Evolutionary conservation across 2,113 vertebrate genomes (phyloP), one percentile per base, ranked within the genome.

Genomic region (Hydropotes inermis): DNA sequence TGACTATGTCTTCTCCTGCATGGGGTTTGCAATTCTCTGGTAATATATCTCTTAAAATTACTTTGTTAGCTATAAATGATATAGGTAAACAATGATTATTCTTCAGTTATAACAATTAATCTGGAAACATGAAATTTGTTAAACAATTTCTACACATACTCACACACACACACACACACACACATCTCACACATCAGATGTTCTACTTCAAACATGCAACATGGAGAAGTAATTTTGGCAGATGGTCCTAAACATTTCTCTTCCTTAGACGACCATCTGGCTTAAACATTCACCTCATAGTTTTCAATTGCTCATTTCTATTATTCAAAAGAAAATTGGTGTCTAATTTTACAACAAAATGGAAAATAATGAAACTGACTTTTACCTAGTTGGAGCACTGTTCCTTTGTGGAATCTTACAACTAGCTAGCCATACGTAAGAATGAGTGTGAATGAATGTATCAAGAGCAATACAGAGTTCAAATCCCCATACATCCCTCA

Each of bases 191-290:
- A 86, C 16, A 33, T 87, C 78, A 89, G 83, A 82, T 95, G 54
- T 89, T 93, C 60, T 87, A 39, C 30, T 89, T 45, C 19, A 57
- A 81, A 93, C 25, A 88, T 28, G 16, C 25, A 93, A 88, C 55
- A 82, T 39, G 23, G 36, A 87, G 30, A 96, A 96, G 19, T 61
- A 91, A 96, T 52, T 58, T 27, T 89, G 43, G 55, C 89, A 96
- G 81, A 94, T 82, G 87, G 60, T 47, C 82, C 30, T n/a, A 86
- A 95, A 82, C 30, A 91, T 76, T 93, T 95, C 23, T 89, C 87
- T 94, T 96, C 83, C 87, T 83, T 79, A 96, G 60, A 92, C 16
- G 11, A 85, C 84, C 58, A 89, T 89, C 67, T 96, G 83, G 50
- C 33, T 91, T 89, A 74, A 55, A 16, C 27, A 89, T 23, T 91